Percentiles rank a stretch among this genome's conserved stretches.
These are phyloP conservation scores for Ctenosaura bakeri DNA, from an alignment of 2,797 vertebrate genomes.

Conservation along the genomic window DNA sequence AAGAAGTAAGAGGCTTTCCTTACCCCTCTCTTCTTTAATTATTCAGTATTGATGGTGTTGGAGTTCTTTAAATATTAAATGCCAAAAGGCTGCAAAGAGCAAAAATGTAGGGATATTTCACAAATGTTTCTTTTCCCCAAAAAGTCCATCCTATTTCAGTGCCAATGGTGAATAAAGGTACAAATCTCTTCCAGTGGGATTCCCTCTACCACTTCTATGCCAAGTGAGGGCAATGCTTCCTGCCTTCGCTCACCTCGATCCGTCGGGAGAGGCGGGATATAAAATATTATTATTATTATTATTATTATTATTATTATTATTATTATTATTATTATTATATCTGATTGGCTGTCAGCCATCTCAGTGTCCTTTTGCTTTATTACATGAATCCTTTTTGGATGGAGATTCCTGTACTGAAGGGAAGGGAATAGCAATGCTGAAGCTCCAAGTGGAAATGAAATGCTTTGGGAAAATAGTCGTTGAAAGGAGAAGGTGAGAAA, in stretches of 20 bases:
- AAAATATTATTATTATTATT: too few species aligned
- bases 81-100: background rate
- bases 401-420: too few species aligned
- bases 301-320: too few species aligned
- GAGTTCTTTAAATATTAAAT: constrained; percentile 8
- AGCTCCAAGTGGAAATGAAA: background rate
- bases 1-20: background rate
- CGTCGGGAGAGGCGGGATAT: too few species aligned
- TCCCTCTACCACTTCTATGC: background rate
- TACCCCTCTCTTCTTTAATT: constrained; percentile 8
- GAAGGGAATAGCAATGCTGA: background rate
- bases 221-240: too few species aligned
- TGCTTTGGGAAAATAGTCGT: background rate
- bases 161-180: background rate
- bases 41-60: constrained; percentile 36
- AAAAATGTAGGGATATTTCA: background rate
- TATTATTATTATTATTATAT: too few species aligned
- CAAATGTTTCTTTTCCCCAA: background rate
- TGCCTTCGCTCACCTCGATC: too few species aligned
- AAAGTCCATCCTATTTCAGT: background rate
- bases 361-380: too few species aligned
- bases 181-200: background rate
- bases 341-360: too few species aligned
- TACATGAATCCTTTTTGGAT: background rate
- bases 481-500: background rate